Evolutionary conservation across 2,113 vertebrate species (phyloP).

Genomic region (Heloderma charlesbogerti): DNA sequence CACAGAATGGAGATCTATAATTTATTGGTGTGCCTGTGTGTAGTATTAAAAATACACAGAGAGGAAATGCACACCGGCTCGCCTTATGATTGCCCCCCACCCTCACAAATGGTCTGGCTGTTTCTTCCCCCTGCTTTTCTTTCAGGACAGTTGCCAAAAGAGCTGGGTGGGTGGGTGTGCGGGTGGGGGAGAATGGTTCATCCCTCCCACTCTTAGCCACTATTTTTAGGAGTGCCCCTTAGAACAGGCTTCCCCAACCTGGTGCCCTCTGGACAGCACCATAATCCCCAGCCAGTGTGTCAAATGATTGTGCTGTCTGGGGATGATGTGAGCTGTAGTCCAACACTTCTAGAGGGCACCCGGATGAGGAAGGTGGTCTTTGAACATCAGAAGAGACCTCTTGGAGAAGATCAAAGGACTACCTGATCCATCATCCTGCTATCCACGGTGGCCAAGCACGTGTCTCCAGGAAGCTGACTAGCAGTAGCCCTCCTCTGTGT

Average conservation of each 20-base stretch:
- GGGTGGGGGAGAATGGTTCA: neutral
- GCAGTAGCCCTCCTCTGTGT: neutral
- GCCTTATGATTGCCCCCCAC: neutral
- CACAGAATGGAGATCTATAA: constrained; percentile 30
- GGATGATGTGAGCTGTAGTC: neutral
- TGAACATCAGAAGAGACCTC: too few relatives aligned
- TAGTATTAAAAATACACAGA: constrained; percentile 39
- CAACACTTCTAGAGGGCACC: too few relatives aligned
- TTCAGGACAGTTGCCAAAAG: neutral
- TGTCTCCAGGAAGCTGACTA: neutral
- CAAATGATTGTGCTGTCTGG: neutral
- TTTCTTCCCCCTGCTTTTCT: neutral
- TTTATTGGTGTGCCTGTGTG: constrained; percentile 31
- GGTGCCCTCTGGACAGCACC: neutral
- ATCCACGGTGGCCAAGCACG: neutral
- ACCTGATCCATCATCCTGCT: too few relatives aligned
- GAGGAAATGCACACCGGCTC: neutral
- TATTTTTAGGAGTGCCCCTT: neutral
- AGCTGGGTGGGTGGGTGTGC: too few relatives aligned
- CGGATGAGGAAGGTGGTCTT: too few relatives aligned
- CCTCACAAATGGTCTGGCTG: too few relatives aligned
- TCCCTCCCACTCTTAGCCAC: neutral
- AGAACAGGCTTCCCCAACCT: neutral
- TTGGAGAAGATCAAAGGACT: neutral
- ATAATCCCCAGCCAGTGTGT: too few relatives aligned